phyloP scores from a whole-genome alignment of 92 coral and sea anemone species.

The Hydrozoanthus gracilis region DNA sequence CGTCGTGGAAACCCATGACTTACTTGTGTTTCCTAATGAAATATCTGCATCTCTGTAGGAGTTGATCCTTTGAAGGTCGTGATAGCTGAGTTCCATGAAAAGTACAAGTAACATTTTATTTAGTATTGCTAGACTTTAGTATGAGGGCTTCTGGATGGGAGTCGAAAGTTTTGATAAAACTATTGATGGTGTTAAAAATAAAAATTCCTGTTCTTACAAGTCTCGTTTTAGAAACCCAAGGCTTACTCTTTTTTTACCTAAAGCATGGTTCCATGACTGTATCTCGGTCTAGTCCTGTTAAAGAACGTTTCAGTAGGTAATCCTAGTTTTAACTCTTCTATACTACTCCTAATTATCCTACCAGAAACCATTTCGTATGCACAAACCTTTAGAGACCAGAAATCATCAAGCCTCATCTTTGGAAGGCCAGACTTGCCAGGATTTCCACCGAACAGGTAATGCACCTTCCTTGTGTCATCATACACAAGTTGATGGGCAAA shows the following conservation, averaged over 20 bases:
- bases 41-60: conserved; percentile 83
- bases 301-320: too few relatives aligned
- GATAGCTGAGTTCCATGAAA: conserved; percentile 59
- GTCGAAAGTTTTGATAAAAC: background rate
- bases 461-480: conserved; percentile 87
- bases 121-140: too few relatives aligned
- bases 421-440: conserved; percentile 94
- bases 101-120: background rate
- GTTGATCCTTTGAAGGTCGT: conserved; percentile 85
- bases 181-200: background rate
- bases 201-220: background rate
- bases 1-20: background rate
- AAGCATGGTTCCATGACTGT: too few relatives aligned
- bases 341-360: too few relatives aligned
- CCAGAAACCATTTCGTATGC: background rate
- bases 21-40: conserved; percentile 93
- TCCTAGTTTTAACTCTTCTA: too few relatives aligned
- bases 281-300: too few relatives aligned
- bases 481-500: conserved; percentile 98
- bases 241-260: too few relatives aligned
- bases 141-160: too few relatives aligned
- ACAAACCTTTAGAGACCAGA: conserved; percentile 94
- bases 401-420: conserved; percentile 95
- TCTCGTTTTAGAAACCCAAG: too few relatives aligned
- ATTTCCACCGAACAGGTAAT: conserved; percentile 96